Evolutionary conservation across 2,888 invertebrate species (phyloP).

Genomic region (Caenorhabditis wallacei): DNA sequence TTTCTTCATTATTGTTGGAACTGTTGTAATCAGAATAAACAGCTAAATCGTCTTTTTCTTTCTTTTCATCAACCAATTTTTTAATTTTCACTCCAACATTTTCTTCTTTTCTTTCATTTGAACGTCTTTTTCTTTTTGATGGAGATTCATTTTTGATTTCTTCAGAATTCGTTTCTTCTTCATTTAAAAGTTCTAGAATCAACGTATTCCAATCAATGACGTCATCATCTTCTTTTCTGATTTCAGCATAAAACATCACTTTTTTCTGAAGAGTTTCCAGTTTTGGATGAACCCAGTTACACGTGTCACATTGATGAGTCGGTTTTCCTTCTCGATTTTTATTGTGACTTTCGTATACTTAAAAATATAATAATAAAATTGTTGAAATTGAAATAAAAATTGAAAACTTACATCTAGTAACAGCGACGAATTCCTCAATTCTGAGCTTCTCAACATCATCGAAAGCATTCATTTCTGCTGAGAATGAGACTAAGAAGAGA

Average conservation of each 20-base stretch:
- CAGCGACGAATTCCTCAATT: conserved; percentile 11
- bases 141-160: neutral
- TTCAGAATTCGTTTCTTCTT: neutral
- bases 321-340: neutral
- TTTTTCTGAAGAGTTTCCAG: conserved; percentile 10
- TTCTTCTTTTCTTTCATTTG: neutral
- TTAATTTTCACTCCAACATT: neutral
- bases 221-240: conserved; percentile 15
- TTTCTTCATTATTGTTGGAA: neutral
- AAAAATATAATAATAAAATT: neutral
- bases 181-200: conserved; percentile 20
- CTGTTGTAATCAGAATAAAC: neutral
- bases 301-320: neutral
- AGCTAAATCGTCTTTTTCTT: neutral
- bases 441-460: conserved; percentile 12
- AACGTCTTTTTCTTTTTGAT: neutral
- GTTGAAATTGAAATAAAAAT: neutral
- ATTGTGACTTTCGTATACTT: neutral
- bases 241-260: neutral
- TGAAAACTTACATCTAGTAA: conserved; percentile 7
- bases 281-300: neutral
- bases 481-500: neutral
- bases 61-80: neutral
- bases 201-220: conserved; percentile 23
- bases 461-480: neutral